A percentile compares a stretch with the other conserved stretches of the same genome.
These are phyloP conservation scores for Drosophila rhopaloa DNA, from an alignment of 1,140 invertebrate genomes.

Conservation along the genomic window DNA sequence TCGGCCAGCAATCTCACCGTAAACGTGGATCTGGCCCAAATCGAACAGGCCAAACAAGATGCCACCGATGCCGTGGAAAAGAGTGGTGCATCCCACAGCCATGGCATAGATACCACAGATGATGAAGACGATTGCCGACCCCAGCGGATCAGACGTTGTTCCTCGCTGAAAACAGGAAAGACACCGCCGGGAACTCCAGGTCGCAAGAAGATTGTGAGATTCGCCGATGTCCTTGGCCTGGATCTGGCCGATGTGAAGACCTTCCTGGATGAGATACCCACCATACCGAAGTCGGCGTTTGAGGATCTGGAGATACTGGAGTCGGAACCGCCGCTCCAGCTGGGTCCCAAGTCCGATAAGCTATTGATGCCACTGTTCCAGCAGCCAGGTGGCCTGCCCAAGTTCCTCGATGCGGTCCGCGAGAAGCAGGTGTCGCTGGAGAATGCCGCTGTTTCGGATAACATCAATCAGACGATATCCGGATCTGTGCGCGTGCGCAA, in stretches of 20 bases:
- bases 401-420: constrained; percentile 92
- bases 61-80: constrained; percentile 20
- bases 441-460: constrained; percentile 91
- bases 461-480: constrained; percentile 90
- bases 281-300: constrained; percentile 93
- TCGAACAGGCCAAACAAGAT: constrained; percentile 56
- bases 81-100: constrained; percentile 30
- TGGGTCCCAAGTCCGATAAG: constrained; percentile 86
- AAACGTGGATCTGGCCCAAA: constrained; percentile 47
- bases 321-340: constrained; percentile 83
- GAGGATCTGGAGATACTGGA: constrained; percentile 87
- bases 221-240: constrained; percentile 96
- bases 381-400: constrained; percentile 90
- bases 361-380: constrained; percentile 91
- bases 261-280: constrained; percentile 95
- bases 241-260: constrained; percentile 96
- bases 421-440: constrained; percentile 92
- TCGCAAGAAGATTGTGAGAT: constrained; percentile 97
- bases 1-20: constrained; percentile 44
- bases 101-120: constrained; percentile 73
- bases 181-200: constrained; percentile 95
- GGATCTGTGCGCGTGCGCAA: constrained; percentile 95
- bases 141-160: constrained; percentile 90
- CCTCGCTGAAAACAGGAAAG: constrained; percentile 95
- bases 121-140: constrained; percentile 86